These are phyloP conservation scores for Parazoanthus atlanticus DNA, from an alignment of 92 coral and sea anemone species.

Conservation along the genomic window DNA sequence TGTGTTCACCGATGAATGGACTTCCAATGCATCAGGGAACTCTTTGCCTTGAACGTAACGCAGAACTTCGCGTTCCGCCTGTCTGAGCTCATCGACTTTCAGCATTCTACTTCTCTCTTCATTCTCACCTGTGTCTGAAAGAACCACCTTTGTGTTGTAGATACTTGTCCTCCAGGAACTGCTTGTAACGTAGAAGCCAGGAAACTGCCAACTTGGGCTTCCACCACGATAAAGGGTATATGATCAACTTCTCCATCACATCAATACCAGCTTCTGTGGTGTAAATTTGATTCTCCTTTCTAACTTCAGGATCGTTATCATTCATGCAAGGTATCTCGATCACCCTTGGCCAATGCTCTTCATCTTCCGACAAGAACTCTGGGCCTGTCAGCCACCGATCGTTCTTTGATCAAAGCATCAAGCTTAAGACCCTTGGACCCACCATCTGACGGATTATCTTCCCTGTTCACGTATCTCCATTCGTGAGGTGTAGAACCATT, in stretches of 20 bases:
- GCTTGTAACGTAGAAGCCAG: constrained; percentile 47
- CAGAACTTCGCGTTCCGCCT: too few relatives aligned
- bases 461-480: constrained; percentile 33
- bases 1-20: too few relatives aligned
- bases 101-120: too few relatives aligned
- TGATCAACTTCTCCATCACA: constrained; percentile 41
- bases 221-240: constrained; percentile 65
- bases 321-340: constrained; percentile 37
- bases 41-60: too few relatives aligned
- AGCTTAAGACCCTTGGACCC: constrained; percentile 61
- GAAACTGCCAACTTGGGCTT: background rate
- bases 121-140: background rate
- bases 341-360: background rate
- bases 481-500: constrained; percentile 7
- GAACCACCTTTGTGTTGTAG: constrained; percentile 5
- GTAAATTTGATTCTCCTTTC: constrained; percentile 56
- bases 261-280: constrained; percentile 16
- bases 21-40: background rate
- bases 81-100: too few relatives aligned
- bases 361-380: too few relatives aligned
- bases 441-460: constrained; percentile 38
- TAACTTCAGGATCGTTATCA: constrained; percentile 59
- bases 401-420: constrained; percentile 37
- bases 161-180: constrained; percentile 26
- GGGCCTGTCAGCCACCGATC: background rate